Conservation (phyloP, 2,113 vertebrate genomes). For the Prietella phreatophila region DNA sequence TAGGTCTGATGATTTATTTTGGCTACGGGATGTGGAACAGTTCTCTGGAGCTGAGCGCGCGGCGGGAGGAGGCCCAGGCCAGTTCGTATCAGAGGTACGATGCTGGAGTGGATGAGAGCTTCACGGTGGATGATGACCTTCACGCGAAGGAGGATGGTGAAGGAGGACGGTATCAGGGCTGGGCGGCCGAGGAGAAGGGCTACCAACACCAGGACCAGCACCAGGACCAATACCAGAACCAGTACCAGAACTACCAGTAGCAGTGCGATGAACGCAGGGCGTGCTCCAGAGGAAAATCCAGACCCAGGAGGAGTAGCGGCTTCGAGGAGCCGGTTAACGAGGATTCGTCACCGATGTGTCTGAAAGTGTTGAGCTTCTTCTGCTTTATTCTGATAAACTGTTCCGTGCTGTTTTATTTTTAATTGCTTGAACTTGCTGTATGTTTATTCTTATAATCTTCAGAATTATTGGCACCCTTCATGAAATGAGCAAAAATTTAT, state of each 20-base stretch:
- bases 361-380: background rate
- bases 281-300: background rate
- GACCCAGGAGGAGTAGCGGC: conserved; percentile 13
- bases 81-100: conserved; percentile 95
- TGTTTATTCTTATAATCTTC: background rate
- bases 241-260: conserved; percentile 17
- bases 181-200: conserved; percentile 74
- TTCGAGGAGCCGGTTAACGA: conserved; percentile 42
- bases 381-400: background rate
- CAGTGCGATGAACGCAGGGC: background rate
- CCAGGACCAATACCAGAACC: background rate
- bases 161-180: conserved; percentile 78
- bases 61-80: conserved; percentile 85
- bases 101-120: conserved; percentile 83
- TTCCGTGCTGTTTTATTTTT: background rate
- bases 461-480: conserved; percentile 7
- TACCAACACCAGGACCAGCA: conserved; percentile 50
- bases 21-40: conserved; percentile 97
- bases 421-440: background rate
- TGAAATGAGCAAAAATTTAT: background rate
- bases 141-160: conserved; percentile 69
- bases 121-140: conserved; percentile 74
- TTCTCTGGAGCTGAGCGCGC: conserved; percentile 85
- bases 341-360: background rate
- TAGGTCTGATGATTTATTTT: conserved; percentile 92